Evolutionary conservation across 2,888 invertebrate species (phyloP), one percentile per base, ranked within the genome.

Genomic region (Mythimna loreyi): DNA sequence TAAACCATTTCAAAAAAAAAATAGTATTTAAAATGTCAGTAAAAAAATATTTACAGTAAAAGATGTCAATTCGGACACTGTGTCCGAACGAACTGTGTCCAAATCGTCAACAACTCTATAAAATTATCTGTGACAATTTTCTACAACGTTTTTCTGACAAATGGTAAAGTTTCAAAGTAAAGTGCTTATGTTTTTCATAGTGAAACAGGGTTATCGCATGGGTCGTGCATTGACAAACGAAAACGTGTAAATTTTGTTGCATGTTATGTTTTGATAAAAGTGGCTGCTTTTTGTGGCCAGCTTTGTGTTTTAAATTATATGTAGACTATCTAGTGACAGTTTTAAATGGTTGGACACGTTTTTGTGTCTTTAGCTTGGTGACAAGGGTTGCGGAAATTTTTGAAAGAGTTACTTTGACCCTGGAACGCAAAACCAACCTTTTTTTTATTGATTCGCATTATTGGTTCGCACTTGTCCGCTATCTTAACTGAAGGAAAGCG

Each of bases 91-190:
- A n/a, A n/a, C n/a, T n/a, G n/a, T n/a, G n/a, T n/a, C n/a, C n/a
- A n/a, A n/a, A n/a, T n/a, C n/a, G n/a, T n/a, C n/a, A n/a, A n/a
- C n/a, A n/a, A n/a, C n/a, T n/a, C 72, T 81, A 81, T 76, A 76
- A 80, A 76, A 82, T 82, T 76, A 82, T 82, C 80, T 66, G 47
- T 43, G 67, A 72, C 72, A 65, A 80, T 82, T 79, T 71, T 68
- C 67, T 76, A 72, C 57, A 49, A 49, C 6, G 69, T 81, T 77
- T 77, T 77, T 81, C 67, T 69, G 68, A 81, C 49, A 33, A 81
- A 81, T 65, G 59, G 64, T 33, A n/a, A 30, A 47, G 57, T 67
- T 76, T 67, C 40, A 25, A 47, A 60, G 47, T 52, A 64, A 64
- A 70, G 50, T 25, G 60, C 36, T 57, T 45, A 47, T 76, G 72